Base-by-base conservation (phyloP, 2,113 vertebrate species). In the Corythoichthys intestinalis region DNA sequence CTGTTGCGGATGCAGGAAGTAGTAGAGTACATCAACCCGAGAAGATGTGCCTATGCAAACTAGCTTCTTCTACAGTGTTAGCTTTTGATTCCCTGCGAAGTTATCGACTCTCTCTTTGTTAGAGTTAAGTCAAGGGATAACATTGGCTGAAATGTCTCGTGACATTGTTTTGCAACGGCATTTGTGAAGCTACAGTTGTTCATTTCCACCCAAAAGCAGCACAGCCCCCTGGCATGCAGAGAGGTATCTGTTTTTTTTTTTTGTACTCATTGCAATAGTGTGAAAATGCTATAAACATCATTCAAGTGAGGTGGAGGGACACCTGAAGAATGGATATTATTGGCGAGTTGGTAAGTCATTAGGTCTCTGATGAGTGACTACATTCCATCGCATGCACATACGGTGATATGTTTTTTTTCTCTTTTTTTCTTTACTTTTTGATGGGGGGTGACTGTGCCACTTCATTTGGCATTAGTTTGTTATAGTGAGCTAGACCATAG, bases 301-400 rank as follows among this genome's bases (percentile, higher is more conserved):
- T 88, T 87, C 76, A 78, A 71, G 61, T 47, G 61, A 44, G 41
- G 37, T 44, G 41, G 49, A 66, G 76, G 70, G 75, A 79, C 78
- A 86, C 83, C 82, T 85, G 87, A 87, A 90, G 70, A 86, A 84
- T 84, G 83, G 78, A 81, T 74, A 85, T 65, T 85, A 67, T 66
- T 78, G 76, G 59, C 69, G 59, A 74, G 72, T 75, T 72, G 70
- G 71, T 80, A 71, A 72, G 67, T 78, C 80, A 71, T 66, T 70
- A 74, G 67, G 65, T 83, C 77, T 85, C 83, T 72, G 65, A 85
- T 85, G 77, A 83, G 72, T 86, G 82, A 84, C 77, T 85, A 84
- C 86, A 85, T 89, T 91, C 83, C 85, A 79, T 78, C 53, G 81
- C 90, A 92, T 92, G 91, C 91, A 87, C 71, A 74, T 86, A 87